Conservation (phyloP, 2,797 vertebrate species). For the Bradypodion pumilum region DNA sequence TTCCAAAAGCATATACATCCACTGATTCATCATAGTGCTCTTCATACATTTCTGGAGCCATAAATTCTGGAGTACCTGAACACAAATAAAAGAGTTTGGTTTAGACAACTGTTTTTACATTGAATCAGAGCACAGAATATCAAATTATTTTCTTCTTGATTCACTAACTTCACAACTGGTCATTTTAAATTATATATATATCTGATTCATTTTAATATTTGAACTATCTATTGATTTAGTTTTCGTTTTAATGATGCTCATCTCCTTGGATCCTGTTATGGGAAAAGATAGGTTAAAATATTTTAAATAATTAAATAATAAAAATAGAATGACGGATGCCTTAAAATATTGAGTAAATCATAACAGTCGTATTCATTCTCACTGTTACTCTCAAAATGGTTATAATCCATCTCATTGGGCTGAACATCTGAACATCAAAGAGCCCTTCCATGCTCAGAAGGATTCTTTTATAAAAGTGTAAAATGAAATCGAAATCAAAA, state of each 20-base stretch:
- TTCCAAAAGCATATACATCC: slow-evolving; percentile 97
- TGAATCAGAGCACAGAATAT: not conserved
- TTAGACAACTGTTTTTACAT: not conserved
- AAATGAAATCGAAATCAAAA: not conserved
- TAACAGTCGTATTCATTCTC: not conserved
- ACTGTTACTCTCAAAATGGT: not conserved
- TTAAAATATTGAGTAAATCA: too few relatives aligned
- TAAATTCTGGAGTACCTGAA: slow-evolving; percentile 96
- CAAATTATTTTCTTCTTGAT: not conserved
- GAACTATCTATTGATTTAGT: too few relatives aligned
- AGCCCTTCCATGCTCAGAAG: not conserved
- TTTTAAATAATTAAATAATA: too few relatives aligned
- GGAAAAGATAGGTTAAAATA: too few relatives aligned
- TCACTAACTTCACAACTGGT: not conserved
- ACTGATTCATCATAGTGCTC: slow-evolving; percentile 98
- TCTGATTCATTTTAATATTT: too few relatives aligned
- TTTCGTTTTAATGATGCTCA: too few relatives aligned
- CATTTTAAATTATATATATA: too few relatives aligned
- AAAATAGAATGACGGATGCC: not conserved
- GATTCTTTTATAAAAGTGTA: not conserved
- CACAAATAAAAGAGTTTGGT: not conserved
- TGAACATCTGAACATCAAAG: not conserved
- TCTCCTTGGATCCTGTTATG: too few relatives aligned
- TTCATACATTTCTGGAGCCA: slow-evolving; percentile 99
- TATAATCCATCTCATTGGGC: not conserved